Evolutionary conservation across 2,113 vertebrate species (phyloP).

Genomic region (Puma concolor): DNA sequence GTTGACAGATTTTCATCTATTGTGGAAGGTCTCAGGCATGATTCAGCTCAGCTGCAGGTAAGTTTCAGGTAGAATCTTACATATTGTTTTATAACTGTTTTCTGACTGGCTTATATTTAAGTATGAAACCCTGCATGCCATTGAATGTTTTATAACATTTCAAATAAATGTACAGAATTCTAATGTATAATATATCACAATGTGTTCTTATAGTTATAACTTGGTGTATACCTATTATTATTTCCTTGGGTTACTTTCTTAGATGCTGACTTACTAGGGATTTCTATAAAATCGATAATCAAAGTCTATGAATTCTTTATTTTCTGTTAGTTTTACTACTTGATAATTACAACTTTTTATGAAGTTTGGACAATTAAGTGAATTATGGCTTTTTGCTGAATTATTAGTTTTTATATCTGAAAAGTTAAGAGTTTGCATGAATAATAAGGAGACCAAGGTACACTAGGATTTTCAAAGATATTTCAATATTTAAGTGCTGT

Average conservation of each 20-base stretch:
- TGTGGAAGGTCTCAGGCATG: conserved; percentile 94
- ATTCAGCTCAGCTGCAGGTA: conserved; percentile 96
- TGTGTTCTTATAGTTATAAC: not conserved
- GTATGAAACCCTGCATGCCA: not conserved
- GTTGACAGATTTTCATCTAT: conserved; percentile 93
- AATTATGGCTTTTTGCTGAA: not conserved
- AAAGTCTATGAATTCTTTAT: not conserved
- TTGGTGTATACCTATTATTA: not conserved
- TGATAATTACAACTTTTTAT: not conserved
- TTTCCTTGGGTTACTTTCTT: not conserved
- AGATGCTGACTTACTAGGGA: not conserved
- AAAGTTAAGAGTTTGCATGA: not conserved
- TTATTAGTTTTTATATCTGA: not conserved
- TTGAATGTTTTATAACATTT: not conserved
- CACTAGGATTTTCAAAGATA: not conserved
- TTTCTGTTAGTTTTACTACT: not conserved
- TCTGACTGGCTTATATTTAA: not conserved
- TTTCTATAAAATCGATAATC: not conserved
- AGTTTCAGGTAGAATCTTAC: conserved; percentile 62
- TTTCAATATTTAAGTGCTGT: not conserved
- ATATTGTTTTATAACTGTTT: conserved; percentile 10
- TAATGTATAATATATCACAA: not conserved
- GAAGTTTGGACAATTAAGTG: not conserved
- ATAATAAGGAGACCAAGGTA: not conserved
- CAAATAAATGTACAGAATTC: not conserved